A percentile compares a stretch with the other conserved stretches of the same genome.
Conservation (phyloP, 2,113 vertebrate species). For the Rhabdornis inornatus region DNA sequence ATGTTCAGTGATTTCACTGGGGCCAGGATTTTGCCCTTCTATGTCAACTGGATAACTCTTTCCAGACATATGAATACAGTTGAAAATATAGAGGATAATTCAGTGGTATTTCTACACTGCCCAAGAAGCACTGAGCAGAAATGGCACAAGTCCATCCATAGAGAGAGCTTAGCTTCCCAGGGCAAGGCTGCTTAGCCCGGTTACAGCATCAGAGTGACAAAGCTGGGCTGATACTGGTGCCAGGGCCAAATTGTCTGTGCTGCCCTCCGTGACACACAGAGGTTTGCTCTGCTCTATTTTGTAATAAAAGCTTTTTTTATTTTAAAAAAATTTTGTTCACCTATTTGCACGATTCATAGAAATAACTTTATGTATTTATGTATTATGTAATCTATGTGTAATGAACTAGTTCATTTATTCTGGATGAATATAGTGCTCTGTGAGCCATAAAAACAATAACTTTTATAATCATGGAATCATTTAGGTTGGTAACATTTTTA, state of each 20-base stretch:
- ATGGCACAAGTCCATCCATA: background rate
- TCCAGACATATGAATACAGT: background rate
- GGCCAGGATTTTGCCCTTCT: background rate
- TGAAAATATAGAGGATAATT: background rate
- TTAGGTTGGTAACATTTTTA: background rate
- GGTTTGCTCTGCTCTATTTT: background rate
- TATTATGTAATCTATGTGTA: background rate
- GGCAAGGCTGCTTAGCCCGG: background rate
- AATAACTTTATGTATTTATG: background rate
- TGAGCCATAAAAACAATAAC: background rate
- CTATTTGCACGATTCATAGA: background rate
- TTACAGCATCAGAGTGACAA: background rate
- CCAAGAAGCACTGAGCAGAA: background rate
- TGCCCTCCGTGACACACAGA: fast-evolving
- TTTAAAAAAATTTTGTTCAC: background rate
- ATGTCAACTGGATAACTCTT: background rate
- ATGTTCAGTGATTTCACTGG: background rate
- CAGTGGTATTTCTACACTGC: background rate
- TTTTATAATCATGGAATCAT: background rate
- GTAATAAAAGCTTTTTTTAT: background rate
- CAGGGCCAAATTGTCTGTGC: background rate
- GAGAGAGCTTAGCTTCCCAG: background rate
- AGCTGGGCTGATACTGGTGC: background rate
- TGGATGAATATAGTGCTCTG: background rate
- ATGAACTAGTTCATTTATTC: background rate